Percentiles rank a stretch among this genome's conserved stretches.
phyloP scores from a whole-genome alignment of 2,888 invertebrate genomes.

The Pollenia amentaria region DNA sequence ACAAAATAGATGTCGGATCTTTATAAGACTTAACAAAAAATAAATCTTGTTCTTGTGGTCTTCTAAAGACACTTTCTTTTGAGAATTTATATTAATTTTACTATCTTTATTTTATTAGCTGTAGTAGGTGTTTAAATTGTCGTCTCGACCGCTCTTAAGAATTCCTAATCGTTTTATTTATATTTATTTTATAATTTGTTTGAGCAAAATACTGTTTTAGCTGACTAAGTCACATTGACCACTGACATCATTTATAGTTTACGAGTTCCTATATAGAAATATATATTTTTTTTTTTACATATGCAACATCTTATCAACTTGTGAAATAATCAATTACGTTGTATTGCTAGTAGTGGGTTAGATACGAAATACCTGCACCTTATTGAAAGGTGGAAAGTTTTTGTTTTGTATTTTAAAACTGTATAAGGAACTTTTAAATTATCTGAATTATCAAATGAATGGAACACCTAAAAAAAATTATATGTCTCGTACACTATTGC shows the following conservation, averaged over 20 bases:
- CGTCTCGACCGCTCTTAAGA: neutral
- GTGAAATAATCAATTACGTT: conserved; percentile 32
- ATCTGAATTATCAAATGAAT: too few relatives aligned
- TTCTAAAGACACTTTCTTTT: neutral
- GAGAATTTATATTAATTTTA: neutral
- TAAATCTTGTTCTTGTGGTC: neutral
- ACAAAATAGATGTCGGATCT: too few relatives aligned
- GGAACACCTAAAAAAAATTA: too few relatives aligned
- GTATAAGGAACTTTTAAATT: too few relatives aligned
- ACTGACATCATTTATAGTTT: conserved; percentile 44
- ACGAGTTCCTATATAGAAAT: neutral
- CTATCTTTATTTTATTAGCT: neutral
- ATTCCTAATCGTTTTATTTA: conserved; percentile 8
- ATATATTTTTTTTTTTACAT: neutral
- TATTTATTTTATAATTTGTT: neutral
- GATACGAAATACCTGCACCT: neutral
- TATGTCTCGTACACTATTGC: too few relatives aligned
- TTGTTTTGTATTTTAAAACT: too few relatives aligned
- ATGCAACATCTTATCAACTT: conserved; percentile 34
- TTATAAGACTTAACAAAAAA: too few relatives aligned
- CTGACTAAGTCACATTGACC: conserved; percentile 43
- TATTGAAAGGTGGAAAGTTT: too few relatives aligned
- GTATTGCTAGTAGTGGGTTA: neutral
- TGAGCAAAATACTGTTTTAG: neutral
- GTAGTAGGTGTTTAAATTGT: neutral